Evolutionary conservation across 2,797 vertebrate genomes (phyloP).

Genomic region (Rhynchonycteris naso): DNA sequence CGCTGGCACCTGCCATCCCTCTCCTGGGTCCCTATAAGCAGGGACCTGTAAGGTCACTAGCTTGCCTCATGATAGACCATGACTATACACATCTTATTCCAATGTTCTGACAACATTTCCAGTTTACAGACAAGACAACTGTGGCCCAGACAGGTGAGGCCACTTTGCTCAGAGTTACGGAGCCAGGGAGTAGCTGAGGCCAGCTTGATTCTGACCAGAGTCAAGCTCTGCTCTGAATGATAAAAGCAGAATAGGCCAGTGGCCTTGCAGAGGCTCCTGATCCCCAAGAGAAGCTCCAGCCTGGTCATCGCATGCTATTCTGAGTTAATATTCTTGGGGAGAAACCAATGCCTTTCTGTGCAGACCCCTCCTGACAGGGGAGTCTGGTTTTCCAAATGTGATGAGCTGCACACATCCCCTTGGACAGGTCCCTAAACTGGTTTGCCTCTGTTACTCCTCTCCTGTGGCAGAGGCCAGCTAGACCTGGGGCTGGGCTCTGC

Average conservation of each 20-base stretch:
- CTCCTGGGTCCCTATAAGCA: neutral
- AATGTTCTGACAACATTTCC: neutral
- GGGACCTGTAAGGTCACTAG: neutral
- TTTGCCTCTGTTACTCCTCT: neutral
- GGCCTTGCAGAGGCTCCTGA: neutral
- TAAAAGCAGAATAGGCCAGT: neutral
- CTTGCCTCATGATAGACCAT: accelerated
- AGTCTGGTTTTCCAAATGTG: neutral
- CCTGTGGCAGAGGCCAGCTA: neutral
- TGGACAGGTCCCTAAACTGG: neutral
- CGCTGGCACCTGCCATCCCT: neutral
- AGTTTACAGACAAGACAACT: neutral
- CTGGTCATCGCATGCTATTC: neutral
- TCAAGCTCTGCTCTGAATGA: neutral
- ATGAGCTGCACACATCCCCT: neutral
- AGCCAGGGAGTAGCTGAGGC: neutral
- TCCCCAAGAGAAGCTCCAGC: neutral
- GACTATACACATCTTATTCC: neutral
- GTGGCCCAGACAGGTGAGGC: neutral
- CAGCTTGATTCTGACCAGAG: neutral
- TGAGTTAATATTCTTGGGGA: neutral
- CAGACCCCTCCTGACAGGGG: neutral
- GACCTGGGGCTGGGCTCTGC: neutral
- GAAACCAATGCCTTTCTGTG: neutral
- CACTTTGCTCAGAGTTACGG: neutral